Conservation (phyloP, 2,113 vertebrate genomes). For the Eonycteris spelaea region DNA sequence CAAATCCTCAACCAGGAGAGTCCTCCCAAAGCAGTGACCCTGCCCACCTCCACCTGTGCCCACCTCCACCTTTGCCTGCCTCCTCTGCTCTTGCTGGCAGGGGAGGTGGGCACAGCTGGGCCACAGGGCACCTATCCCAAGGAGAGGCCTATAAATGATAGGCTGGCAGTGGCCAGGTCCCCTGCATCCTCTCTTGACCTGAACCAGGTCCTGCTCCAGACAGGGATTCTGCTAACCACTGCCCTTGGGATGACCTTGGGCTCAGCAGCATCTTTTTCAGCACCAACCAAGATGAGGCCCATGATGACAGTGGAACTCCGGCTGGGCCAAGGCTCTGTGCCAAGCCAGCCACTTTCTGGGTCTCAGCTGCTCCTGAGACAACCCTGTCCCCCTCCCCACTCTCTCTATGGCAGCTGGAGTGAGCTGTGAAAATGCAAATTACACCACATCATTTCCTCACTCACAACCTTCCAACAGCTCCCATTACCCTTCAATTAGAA, state of each 20-base stretch:
- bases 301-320: neutral
- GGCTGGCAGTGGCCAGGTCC: neutral
- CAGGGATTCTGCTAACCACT: neutral
- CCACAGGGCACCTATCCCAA: neutral
- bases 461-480: neutral
- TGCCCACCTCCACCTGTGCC: neutral
- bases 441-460: neutral
- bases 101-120: neutral
- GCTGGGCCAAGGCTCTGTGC: neutral
- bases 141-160: slow-evolving; percentile 12
- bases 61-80: neutral
- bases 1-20: neutral
- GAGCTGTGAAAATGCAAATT: slow-evolving; percentile 13
- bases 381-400: neutral
- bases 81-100: too few species aligned
- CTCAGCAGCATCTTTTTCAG: slow-evolving; percentile 18
- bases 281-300: neutral
- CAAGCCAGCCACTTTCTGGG: neutral
- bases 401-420: neutral
- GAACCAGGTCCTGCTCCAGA: neutral
- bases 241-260: slow-evolving; percentile 52
- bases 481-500: neutral
- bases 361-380: slow-evolving; percentile 10
- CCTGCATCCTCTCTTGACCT: neutral
- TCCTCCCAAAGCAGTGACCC: neutral